phyloP scores from a whole-genome alignment of 2,888 invertebrate genomes.

The Melanostoma mellinum region DNA sequence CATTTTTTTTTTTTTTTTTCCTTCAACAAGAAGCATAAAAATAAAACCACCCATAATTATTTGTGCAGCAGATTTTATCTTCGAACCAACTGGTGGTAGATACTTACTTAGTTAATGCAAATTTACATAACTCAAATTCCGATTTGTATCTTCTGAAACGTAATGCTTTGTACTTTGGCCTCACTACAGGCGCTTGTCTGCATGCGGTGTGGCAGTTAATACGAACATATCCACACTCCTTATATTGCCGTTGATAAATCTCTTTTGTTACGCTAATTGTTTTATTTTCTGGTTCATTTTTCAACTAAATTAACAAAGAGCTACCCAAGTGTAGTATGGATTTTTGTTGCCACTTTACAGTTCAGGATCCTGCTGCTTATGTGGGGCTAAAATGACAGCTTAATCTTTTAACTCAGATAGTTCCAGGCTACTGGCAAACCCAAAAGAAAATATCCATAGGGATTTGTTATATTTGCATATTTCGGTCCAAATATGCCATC shows the following conservation, averaged over 20 bases:
- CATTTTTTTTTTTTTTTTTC: constrained; percentile 15
- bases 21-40: constrained; percentile 16
- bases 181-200: not conserved
- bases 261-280: constrained; percentile 24
- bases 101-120: constrained; percentile 44
- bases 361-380: too few species aligned
- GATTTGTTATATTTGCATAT: not conserved
- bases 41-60: constrained; percentile 60
- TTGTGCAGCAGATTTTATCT: constrained; percentile 58
- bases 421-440: constrained; percentile 8
- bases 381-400: too few species aligned
- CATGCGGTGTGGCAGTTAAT: not conserved
- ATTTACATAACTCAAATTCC: constrained; percentile 69
- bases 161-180: constrained; percentile 21
- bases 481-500: constrained; percentile 17
- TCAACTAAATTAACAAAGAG: too few species aligned
- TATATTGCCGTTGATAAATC: constrained; percentile 9
- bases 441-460: not conserved
- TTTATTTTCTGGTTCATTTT: constrained; percentile 2
- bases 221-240: too few species aligned
- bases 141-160: constrained; percentile 58
- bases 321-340: too few species aligned
- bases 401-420: not conserved
- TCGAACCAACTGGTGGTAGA: constrained; percentile 3
- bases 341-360: too few species aligned